Evolutionary conservation across 2,113 vertebrate species (phyloP).

Genomic region (Vombatus ursinus): DNA sequence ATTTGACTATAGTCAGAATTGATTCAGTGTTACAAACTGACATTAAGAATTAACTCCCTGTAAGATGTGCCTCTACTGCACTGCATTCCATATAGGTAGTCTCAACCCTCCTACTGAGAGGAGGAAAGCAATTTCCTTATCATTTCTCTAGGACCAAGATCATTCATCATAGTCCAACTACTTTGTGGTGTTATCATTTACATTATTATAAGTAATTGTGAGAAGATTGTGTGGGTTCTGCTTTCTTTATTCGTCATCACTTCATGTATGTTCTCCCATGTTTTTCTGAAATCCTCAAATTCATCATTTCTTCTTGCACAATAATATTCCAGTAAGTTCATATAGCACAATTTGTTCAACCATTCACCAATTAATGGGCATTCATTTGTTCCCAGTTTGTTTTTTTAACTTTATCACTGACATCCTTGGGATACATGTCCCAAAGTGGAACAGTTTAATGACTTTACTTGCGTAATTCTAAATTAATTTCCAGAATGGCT

Average conservation of each 20-base stretch:
- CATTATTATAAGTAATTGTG: not conserved
- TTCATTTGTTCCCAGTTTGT: not conserved
- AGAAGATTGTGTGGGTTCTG: not conserved
- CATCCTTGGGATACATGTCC: not conserved
- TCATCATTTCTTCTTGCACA: not conserved
- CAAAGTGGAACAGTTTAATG: not conserved
- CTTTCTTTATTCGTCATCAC: not conserved
- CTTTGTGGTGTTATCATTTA: not conserved
- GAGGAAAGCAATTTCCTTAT: not conserved
- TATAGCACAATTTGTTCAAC: not conserved
- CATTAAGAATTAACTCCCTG: not conserved
- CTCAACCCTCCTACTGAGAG: not conserved
- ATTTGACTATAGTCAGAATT: not conserved
- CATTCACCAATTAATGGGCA: not conserved
- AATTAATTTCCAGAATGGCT: not conserved
- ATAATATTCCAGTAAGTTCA: not conserved
- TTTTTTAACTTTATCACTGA: not conserved
- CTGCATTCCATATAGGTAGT: not conserved
- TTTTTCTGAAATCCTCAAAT: not conserved
- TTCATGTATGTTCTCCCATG: not conserved
- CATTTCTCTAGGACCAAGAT: not conserved
- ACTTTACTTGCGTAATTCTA: not conserved
- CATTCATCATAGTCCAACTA: not conserved
- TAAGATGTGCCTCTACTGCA: not conserved
- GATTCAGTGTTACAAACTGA: not conserved